phyloP scores from a whole-genome alignment of 2,888 invertebrate genomes.

The Lycaena phlaeas region DNA sequence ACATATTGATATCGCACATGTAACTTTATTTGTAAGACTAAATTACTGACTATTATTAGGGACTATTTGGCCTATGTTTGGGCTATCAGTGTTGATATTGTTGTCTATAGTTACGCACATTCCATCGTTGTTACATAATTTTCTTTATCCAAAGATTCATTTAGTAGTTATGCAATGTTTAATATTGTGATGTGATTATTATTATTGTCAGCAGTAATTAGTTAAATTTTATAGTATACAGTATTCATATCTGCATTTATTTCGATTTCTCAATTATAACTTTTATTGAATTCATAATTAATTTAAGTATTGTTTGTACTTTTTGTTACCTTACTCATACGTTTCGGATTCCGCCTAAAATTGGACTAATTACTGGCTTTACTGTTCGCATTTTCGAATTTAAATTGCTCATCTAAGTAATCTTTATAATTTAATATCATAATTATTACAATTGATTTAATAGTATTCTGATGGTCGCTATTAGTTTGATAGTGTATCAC shows the following conservation, averaged over 20 bases:
- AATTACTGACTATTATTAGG: constrained; percentile 12
- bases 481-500: background rate
- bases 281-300: background rate
- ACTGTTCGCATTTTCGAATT: background rate
- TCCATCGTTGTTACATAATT: constrained; percentile 39
- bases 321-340: no score
- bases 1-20: constrained; percentile 42
- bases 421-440: background rate
- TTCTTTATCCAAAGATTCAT: constrained; percentile 58
- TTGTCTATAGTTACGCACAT: constrained; percentile 43
- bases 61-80: constrained; percentile 11
- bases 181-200: constrained; percentile 18
- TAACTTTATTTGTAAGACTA: constrained; percentile 14
- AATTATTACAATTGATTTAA: background rate
- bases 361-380: background rate
- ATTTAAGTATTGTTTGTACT: background rate
- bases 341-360: background rate
- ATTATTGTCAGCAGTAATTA: background rate
- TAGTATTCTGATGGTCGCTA: constrained; percentile 1
- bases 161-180: constrained; percentile 24
- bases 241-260: background rate
- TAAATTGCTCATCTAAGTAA: background rate
- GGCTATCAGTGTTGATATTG: constrained; percentile 19
- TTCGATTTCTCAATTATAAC: background rate
- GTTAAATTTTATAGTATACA: background rate